Conservation (phyloP, 2,888 invertebrate species). For the Melangyna quadrimaculata region DNA sequence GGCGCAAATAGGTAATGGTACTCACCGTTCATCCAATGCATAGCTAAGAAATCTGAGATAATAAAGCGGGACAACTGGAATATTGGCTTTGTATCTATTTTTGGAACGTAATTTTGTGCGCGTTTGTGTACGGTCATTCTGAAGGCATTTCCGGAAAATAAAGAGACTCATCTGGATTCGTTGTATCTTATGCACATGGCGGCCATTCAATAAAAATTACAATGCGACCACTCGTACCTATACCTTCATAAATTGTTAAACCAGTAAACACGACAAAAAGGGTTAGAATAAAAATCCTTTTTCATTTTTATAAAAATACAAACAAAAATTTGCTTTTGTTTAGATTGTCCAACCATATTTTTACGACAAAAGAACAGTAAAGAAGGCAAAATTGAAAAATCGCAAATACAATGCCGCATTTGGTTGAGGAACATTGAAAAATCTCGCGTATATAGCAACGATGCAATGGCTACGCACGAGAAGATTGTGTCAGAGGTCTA, state of each 20-base stretch:
- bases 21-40: too few species aligned
- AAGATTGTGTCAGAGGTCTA: slow-evolving; percentile 54
- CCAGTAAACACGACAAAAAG: slow-evolving; percentile 33
- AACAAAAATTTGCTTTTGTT: slow-evolving; percentile 34
- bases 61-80: slow-evolving; percentile 15
- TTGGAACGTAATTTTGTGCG: slow-evolving; percentile 13
- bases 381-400: slow-evolving; percentile 51
- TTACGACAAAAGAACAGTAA: slow-evolving; percentile 21
- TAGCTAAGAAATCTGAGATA: not conserved
- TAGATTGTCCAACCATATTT: slow-evolving; percentile 38
- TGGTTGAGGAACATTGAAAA: slow-evolving; percentile 12
- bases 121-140: slow-evolving; percentile 24
- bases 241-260: not conserved
- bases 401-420: slow-evolving; percentile 34
- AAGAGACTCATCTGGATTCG: slow-evolving; percentile 43
- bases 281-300: slow-evolving; percentile 51
- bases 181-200: slow-evolving; percentile 31
- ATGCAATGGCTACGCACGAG: slow-evolving; percentile 5
- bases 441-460: slow-evolving; percentile 44
- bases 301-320: slow-evolving; percentile 14
- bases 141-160: slow-evolving; percentile 32
- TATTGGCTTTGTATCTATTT: slow-evolving; percentile 20
- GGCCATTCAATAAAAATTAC: slow-evolving; percentile 29
- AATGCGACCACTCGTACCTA: not conserved
- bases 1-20: slow-evolving; percentile 3